phyloP scores from a whole-genome alignment of 2,113 vertebrate species.

The Pangasianodon hypophthalmus region DNA sequence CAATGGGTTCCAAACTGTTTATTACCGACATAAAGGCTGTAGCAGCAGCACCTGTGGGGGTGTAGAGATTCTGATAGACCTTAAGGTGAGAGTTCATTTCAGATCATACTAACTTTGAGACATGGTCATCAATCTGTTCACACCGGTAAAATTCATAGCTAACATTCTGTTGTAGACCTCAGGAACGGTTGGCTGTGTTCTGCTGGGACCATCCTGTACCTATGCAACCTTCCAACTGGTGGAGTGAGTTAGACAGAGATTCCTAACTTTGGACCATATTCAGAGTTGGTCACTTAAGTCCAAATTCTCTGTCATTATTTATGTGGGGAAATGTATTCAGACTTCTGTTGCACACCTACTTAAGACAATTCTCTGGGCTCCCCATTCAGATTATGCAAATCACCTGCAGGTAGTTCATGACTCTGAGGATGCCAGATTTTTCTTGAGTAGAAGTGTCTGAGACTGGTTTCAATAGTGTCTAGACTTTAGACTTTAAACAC shows the following conservation, averaged over 20 bases:
- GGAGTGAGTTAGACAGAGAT: slow-evolving; percentile 79
- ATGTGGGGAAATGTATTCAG: neutral
- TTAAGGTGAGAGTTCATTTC: slow-evolving; percentile 76
- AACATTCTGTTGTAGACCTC: slow-evolving; percentile 63
- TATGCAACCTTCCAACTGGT: slow-evolving; percentile 84
- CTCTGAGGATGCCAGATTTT: neutral
- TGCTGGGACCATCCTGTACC: slow-evolving; percentile 88
- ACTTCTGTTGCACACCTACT: neutral
- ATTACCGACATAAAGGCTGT: slow-evolving; percentile 78
- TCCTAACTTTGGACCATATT: neutral
- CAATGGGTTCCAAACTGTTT: slow-evolving; percentile 65
- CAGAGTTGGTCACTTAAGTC: neutral
- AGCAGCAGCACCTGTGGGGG: slow-evolving; percentile 84
- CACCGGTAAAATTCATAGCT: neutral
- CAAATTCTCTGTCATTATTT: neutral
- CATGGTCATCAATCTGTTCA: neutral
- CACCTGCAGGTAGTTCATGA: neutral
- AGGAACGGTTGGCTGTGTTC: slow-evolving; percentile 75
- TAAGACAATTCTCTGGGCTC: neutral
- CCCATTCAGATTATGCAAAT: neutral
- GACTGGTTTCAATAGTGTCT: neutral
- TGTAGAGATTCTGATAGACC: slow-evolving; percentile 75
- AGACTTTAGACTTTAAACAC: neutral
- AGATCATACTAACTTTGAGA: neutral
- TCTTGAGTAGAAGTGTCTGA: neutral